Evolutionary conservation across 2,797 vertebrate species (phyloP), one percentile per base, ranked within the genome.

Genomic region (Ataeniobius toweri): DNA sequence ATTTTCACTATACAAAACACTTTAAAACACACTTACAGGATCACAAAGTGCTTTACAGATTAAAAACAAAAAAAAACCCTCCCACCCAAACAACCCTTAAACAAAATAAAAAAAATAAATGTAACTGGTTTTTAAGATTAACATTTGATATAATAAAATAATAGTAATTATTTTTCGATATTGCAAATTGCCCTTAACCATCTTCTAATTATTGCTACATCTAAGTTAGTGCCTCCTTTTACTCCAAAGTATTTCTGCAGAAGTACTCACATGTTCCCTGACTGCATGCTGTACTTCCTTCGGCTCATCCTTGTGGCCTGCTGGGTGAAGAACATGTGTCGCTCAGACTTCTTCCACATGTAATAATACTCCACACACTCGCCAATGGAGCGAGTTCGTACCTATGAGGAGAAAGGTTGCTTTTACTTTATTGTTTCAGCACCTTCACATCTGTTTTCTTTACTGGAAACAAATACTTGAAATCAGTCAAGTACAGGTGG

Each of bases 311-410:
- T 94, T 78, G 97, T 96, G 0, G 97, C 94, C 94, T 99, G 98
- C 91, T 98, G 98, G 44, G 96, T 97, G 85, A 98, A 99, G 92
- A 96, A 97, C 85, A 98, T 96, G 0, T 97, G 97, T 2, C 97
- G 96, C 12, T 97, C 97, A 0, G 98, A 99, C 87, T 98, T 99
- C 93, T 99, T 99, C 98, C 98, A 99, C 94, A 97, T 95, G 94
- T 99, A 99, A 91, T 99, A 99, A 91, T 98, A 99, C 82, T 97
- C 96, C 91, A 99, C 98, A 5, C 97, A 99, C 92, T 99, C 98
- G 0, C 97, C 97, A 69, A 99, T 97, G 0, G 98, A 99, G 83
- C 98, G 95, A 0, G 98, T 99, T 83, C 98, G 97, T 82, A 99
- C 98, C 98, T 99, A 91, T 1, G 14, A n/a, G 74, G 0, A 41